Base-by-base conservation (phyloP, 1,140 invertebrate species). In the Drosophila gunungcola region DNA sequence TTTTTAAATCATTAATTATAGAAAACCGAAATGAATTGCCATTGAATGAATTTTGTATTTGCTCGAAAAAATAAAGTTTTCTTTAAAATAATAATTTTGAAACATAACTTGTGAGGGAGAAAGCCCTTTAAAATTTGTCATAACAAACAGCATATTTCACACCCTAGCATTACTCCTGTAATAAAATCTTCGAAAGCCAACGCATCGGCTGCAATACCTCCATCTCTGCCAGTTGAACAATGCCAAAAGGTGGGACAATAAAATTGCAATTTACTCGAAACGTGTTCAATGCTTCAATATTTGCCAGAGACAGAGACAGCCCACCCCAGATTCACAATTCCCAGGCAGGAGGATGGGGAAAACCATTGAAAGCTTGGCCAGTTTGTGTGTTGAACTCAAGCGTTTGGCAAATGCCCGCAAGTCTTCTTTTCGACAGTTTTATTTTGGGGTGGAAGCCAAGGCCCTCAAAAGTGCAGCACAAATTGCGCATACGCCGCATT, bases 231-330 rank as follows among this genome's bases (percentile, higher is more conserved):
- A 39, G 3, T 4, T 16, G 36, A 41, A 54, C 63, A 80, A 61
- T 52, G 73, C 73, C 55, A 69, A 56, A 38, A 73, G 76, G 72
- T 53, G 79, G 65, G 61, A 68, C 75, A 89, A 88, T 88, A 88
- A 89, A 88, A 88, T 70, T 84, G 83, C 83, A 88, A 88, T 88
- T 88, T 84, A 69, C 53, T 61, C 68, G 77, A 84, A 84, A 88
- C 83, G 83, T 88, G 83, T 78, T 86, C 82, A 74, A 67, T 78
- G 68, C 73, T 72, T 86, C 81, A 85, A 85, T 86, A 86, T 86
- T 86, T 86, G 84, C 70, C 72, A 64, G 79, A 55, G 36, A n/a
- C 36, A 52, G 3, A 41, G 27, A 54, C 29, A 55, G 27, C 60
- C 34, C 53, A n/a, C 49, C 25, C 16, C 16, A 21, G 16, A 21